phyloP scores from a whole-genome alignment of 2,113 vertebrate species.

The Lanius collurio region DNA sequence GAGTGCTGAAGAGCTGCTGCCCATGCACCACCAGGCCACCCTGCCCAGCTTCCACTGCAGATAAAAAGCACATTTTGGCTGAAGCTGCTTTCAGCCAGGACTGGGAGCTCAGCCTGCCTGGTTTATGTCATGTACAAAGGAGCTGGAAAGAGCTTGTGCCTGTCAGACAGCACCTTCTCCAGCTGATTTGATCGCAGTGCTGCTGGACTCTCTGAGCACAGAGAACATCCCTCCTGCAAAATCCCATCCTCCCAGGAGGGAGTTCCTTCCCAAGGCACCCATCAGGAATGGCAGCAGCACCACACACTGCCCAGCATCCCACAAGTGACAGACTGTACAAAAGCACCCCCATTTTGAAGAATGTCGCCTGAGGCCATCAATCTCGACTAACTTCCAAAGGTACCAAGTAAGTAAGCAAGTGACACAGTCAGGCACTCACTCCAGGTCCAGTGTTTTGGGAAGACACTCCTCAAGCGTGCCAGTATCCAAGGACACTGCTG shows the following conservation, averaged over 20 bases:
- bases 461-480: neutral
- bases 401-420: neutral
- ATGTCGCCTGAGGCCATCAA: too few species aligned
- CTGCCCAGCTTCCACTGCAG: neutral
- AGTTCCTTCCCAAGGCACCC: neutral
- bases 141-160: neutral
- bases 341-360: neutral
- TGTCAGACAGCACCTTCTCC: neutral
- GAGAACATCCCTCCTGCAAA: fast-evolving
- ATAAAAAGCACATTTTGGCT: neutral
- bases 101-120: neutral
- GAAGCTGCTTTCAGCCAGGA: neutral
- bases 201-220: neutral
- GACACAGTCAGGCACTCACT: fast-evolving
- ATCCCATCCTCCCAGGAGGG: fast-evolving
- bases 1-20: neutral
- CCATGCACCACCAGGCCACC: neutral
- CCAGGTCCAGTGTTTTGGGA: neutral
- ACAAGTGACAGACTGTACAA: neutral
- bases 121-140: neutral
- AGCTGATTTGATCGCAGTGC: neutral
- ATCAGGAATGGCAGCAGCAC: neutral
- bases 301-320: neutral
- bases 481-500: neutral
- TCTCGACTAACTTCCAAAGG: neutral